These are phyloP conservation scores for Variabilichromis moorii DNA, from an alignment of 2,113 vertebrate genomes.

Conservation along the genomic window DNA sequence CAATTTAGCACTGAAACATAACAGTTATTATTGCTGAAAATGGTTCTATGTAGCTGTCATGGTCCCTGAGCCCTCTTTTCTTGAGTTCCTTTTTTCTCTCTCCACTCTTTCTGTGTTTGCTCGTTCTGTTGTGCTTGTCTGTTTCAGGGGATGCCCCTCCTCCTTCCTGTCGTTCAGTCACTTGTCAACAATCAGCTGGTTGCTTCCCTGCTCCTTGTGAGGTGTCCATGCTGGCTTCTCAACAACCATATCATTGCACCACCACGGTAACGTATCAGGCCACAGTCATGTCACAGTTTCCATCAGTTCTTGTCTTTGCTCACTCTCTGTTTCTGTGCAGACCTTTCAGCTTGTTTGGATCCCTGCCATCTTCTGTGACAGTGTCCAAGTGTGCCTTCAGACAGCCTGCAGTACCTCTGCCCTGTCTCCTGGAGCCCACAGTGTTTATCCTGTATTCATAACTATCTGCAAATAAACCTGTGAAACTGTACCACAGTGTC, in stretches of 20 bases:
- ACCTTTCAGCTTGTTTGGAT: too few relatives aligned
- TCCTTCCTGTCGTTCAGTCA: rapidly evolving
- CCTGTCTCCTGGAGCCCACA: too few relatives aligned
- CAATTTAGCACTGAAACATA: too few relatives aligned
- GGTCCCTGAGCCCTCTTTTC: too few relatives aligned
- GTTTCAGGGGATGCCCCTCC: neutral
- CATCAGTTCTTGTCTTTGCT: neutral
- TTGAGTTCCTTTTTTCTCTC: too few relatives aligned
- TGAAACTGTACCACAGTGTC: too few relatives aligned
- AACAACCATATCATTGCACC: neutral
- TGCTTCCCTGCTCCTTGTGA: rapidly evolving
- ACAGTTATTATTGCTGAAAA: neutral
- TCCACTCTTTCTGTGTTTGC: rapidly evolving
- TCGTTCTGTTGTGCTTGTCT: neutral
- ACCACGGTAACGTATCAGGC: neutral
- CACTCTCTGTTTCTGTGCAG: neutral
- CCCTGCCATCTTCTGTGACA: too few relatives aligned
- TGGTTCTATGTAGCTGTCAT: rapidly evolving
- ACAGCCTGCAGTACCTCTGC: too few relatives aligned
- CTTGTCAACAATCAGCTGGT: neutral
- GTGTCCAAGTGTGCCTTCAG: too few relatives aligned
- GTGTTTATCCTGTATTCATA: too few relatives aligned
- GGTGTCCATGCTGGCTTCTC: neutral
- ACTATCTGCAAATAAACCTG: too few relatives aligned
- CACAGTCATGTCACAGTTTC: neutral